Evolutionary conservation across 2,113 vertebrate genomes (phyloP), one percentile per base, ranked within the genome.

Genomic region (Sinocyclocheilus anophthalmus): DNA sequence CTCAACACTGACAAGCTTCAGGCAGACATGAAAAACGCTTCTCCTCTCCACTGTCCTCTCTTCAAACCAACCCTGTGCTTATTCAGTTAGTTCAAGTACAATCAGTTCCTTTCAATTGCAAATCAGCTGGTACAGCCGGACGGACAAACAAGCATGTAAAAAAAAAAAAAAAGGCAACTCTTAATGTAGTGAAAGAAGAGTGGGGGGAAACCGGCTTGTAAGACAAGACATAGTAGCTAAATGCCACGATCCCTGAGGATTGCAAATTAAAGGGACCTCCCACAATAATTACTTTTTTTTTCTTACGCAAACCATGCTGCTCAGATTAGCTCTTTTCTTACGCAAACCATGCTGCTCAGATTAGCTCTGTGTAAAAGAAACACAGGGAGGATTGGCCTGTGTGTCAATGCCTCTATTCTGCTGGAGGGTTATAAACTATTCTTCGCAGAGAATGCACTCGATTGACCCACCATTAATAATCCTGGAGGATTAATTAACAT

Each of bases 161-260:
- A 90, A 92, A 88, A 88, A 2, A 92, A 88, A 88, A 2, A 9
- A 45, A 45, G 9, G 42, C 42, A 45, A 45, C 24, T 81, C 82
- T 90, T 76, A 82, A 61, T 77, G 85, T 72, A 87, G 83, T 85
- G 76, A 86, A 81, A 55, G 75, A 70, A 39, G 4, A 84, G 30
- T n/a, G 70, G 39, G 73, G 33, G 42, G 42, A 2, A 37, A 76
- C 88, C 88, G 87, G 90, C 91, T 92, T 92, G 93, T 94, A 94
- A 94, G 91, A 83, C 89, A 91, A 87, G 92, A 95, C 94, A 94
- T 91, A 93, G 94, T 94, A 94, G 93, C 92, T 94, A 94, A 94
- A 95, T 95, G 92, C 93, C 92, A 92, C 88, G 83, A 42, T 88
- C 93, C 93, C 92, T 26, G 84, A 93, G 93, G 93, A 92, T 89